Conservation (phyloP, 2,113 vertebrate species). For the Phalacrocorax brasilianus region DNA sequence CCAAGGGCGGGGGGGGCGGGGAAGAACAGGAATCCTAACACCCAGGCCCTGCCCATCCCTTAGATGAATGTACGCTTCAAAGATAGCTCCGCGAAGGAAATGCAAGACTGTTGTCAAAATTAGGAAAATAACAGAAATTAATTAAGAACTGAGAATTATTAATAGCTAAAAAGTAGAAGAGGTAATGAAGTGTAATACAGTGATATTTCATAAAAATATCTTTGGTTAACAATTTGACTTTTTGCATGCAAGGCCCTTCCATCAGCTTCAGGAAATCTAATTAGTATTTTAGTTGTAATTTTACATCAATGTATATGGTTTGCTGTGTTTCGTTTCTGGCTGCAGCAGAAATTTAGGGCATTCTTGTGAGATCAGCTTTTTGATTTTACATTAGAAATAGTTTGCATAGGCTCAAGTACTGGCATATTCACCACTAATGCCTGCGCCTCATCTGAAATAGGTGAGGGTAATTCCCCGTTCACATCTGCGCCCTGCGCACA, state of each 20-base stretch:
- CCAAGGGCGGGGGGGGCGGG: constrained; percentile 1
- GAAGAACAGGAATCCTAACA: background rate
- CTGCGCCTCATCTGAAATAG: background rate
- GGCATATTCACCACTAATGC: background rate
- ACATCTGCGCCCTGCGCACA: background rate
- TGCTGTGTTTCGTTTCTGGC: background rate
- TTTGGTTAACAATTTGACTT: background rate
- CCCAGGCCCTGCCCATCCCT: background rate
- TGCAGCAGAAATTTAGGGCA: background rate
- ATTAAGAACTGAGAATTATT: background rate
- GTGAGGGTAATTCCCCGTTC: background rate
- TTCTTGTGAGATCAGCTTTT: background rate
- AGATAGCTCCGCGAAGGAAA: background rate
- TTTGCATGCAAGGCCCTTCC: background rate
- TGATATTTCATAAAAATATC: background rate
- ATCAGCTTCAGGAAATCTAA: background rate
- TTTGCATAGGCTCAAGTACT: background rate
- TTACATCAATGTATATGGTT: background rate
- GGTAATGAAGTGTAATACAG: background rate
- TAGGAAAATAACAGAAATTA: background rate
- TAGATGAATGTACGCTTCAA: background rate
- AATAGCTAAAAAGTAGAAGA: background rate
- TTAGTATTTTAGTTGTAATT: background rate
- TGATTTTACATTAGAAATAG: background rate
- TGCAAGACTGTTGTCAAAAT: background rate